Evolutionary conservation across 1,140 invertebrate genomes (phyloP), one percentile per base, ranked within the genome.

Genomic region (Dinothrombium tinctorium): DNA sequence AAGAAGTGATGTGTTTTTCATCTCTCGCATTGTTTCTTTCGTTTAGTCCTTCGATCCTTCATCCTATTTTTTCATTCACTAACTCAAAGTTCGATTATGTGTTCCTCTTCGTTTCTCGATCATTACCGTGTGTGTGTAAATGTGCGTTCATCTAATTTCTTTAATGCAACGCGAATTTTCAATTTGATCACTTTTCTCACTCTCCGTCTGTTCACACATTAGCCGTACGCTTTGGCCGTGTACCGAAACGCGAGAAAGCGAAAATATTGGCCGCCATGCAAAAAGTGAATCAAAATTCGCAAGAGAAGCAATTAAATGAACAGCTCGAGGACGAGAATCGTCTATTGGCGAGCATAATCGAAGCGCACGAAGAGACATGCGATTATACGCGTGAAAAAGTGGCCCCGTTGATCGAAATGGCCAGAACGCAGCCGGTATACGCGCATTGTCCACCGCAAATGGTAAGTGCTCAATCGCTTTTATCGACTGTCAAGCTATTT

Each of bases 241-340:
- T 96, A 53, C 92, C 92, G 48, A 98, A 98, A 61, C 73, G 89
- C 49, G 90, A 96, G 62, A 98, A 98, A 64, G 90, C 87, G 48
- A 79, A 90, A 50, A 95, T 98, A 54, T 67, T 94, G 52, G 90
- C 90, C 47, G 89, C 92, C 51, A 98, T 96, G 90, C 87, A 94
- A 62, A 84, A 77, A 49, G 77, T 77, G 43, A 79, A 80, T 55
- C 79, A 79, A 46, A 74, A 80, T 54, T 77, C 78, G 41, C 75
- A 86, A 53, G 80, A 87, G 55, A 76, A 82, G 51, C 77, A 78
- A 4, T 69, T 95, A 21, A 69, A 75, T 33, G 76, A 75, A 9
- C 81, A 94, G 59, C 62, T 96, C 46, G 82, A 90, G 48, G 87
- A 95, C 56, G 80, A 86, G 51, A 71, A 74, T 49, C 68, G 76